These are phyloP conservation scores for Chironomus tentans DNA, from an alignment of 2,888 invertebrate genomes.

Conservation along the genomic window DNA sequence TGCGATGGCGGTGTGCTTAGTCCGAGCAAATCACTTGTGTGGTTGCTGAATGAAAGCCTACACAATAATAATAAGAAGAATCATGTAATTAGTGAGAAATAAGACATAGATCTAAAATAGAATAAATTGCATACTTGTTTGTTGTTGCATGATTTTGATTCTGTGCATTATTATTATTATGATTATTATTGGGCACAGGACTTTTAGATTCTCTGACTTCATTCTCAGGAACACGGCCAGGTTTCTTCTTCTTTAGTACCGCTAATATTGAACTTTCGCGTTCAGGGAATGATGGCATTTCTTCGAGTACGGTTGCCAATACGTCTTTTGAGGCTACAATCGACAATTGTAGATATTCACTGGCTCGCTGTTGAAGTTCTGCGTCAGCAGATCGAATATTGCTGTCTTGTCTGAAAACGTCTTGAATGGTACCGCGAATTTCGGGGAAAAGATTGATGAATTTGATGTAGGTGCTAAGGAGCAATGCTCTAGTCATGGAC, in stretches of 20 bases:
- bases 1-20: conserved; percentile 77
- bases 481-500: conserved; percentile 89
- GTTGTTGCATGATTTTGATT: conserved; percentile 43
- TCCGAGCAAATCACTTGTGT: conserved; percentile 63
- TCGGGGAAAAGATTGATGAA: conserved; percentile 99
- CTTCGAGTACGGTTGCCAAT: conserved; percentile 94
- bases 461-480: conserved; percentile 97
- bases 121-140: conserved; percentile 33
- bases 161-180: conserved; percentile 35
- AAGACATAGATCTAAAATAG: background rate
- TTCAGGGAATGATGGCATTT: conserved; percentile 99
- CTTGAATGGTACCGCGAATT: conserved; percentile 91
- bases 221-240: conserved; percentile 85
- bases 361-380: conserved; percentile 94
- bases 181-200: conserved; percentile 45
- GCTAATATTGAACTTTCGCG: conserved; percentile 95
- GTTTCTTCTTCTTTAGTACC: conserved; percentile 97
- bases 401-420: conserved; percentile 88
- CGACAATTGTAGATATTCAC: conserved; percentile 94
- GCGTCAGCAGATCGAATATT: conserved; percentile 96
- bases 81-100: too few species aligned
- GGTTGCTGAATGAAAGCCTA: conserved; percentile 11
- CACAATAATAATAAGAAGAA: too few species aligned
- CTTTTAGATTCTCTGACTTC: conserved; percentile 75
- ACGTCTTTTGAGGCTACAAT: conserved; percentile 95